Percentiles rank a stretch among this genome's conserved stretches.
Evolutionary conservation across 1,140 invertebrate species (phyloP).

Genomic region (Drosophila sp.): DNA sequence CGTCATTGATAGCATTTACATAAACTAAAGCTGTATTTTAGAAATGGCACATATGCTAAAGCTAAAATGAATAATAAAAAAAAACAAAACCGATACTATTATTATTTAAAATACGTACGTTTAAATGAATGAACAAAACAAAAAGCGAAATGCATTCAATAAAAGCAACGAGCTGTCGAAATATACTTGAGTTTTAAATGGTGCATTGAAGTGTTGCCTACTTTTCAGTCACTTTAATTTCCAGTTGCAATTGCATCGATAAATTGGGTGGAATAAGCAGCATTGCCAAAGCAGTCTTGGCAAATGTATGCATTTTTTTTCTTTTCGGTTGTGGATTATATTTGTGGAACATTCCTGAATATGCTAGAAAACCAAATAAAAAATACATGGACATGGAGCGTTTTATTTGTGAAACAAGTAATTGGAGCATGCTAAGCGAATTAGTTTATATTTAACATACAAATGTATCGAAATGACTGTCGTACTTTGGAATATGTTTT

Average conservation of each 20-base stretch:
- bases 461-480: conserved; percentile 38
- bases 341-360: no score
- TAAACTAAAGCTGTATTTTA: conserved; percentile 36
- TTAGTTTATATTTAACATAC: conserved; percentile 8
- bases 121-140: conserved; percentile 31
- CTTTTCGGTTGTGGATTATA: no score
- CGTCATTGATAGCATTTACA: conserved; percentile 64
- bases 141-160: conserved; percentile 48
- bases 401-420: conserved; percentile 33
- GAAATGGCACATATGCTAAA: conserved; percentile 49
- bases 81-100: conserved; percentile 39
- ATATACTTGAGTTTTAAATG: conserved; percentile 2
- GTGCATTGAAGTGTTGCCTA: not conserved
- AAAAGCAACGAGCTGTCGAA: conserved; percentile 35
- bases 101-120: conserved; percentile 45
- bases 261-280: no score
- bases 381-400: conserved; percentile 3
- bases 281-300: no score
- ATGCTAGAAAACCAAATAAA: not conserved
- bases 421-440: conserved; percentile 7
- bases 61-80: conserved; percentile 42
- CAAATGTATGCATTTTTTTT: no score
- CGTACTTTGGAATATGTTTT: conserved; percentile 40
- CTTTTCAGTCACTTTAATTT: not conserved
- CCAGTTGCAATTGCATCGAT: not conserved